Base-by-base conservation (phyloP, 2,113 vertebrate genomes). In the Stictonetta naevosa region DNA sequence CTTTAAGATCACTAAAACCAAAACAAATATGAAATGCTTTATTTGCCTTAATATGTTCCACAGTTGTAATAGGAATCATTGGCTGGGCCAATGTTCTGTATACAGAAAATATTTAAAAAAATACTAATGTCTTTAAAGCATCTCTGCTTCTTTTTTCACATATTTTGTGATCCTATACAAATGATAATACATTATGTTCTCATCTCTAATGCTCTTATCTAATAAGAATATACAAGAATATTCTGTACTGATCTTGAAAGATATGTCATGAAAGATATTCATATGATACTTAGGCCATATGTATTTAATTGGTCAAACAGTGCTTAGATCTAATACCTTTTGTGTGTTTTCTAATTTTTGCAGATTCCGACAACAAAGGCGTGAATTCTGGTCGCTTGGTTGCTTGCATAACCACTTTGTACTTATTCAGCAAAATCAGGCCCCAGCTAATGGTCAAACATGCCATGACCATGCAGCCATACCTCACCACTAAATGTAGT, bases 401-500 rank as follows among this genome's bases (percentile, higher is more conserved):
- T 96, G 98, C 99, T 36, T 99, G 99, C 93, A 99, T 99, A 98
- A 99, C 99, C 96, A 99, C 99, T 91, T 98, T 99, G 93, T 99
- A 99, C 98, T 98, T 99, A 96, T 99, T 99, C 98, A 99, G 99
- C 98, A 99, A 99, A 98, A 99, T 99, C 95, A 98, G 99, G 92
- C 99, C 99, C 50, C 99, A 99, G 96, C 98, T 99, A 84, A 99
- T 99, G 99, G 99, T 99, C 95, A 99, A 99, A 97, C 99, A 99
- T 89, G 99, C 99, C 82, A 99, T 99, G 99, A 99, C 99, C 93
- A 99, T 99, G 99, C 99, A 99, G 81, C 99, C 99, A 13, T 99
- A 99, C 96, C 98, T 99, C 97, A 99, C 99, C 96, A 99, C 99
- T 98, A 99, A 99, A 98, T 99, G 99, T 98, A 99, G 99, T 88